Percentiles rank a stretch among this genome's conserved stretches.
Evolutionary conservation across 2,797 vertebrate genomes (phyloP).

Genomic region (Coracias cyanogaster): DNA sequence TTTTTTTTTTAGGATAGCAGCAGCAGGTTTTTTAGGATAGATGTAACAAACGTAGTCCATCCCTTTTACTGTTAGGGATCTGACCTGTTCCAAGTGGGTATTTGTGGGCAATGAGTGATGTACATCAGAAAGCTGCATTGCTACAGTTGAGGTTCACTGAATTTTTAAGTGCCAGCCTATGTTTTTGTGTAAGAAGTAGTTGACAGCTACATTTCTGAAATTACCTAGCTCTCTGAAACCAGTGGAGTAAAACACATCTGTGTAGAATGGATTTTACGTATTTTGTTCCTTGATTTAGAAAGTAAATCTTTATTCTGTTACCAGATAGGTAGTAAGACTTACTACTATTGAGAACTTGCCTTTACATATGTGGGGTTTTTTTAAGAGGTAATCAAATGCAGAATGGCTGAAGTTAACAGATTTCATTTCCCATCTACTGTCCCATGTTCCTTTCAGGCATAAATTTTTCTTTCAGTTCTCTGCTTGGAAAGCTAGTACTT

Average conservation of each 20-base stretch:
- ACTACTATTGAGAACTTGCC: background rate
- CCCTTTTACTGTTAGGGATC: background rate
- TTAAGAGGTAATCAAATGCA: background rate
- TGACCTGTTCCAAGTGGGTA: background rate
- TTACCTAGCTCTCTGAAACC: background rate
- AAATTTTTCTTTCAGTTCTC: background rate
- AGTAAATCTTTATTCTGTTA: background rate
- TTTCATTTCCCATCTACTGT: background rate
- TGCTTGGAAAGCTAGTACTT: background rate
- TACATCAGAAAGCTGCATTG: background rate
- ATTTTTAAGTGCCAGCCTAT: background rate
- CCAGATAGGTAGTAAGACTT: background rate
- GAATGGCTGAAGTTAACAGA: background rate
- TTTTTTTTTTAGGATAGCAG: background rate
- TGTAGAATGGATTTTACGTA: fast-evolving
- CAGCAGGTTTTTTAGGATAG: too few species aligned
- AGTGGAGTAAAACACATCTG: background rate
- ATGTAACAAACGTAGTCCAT: background rate
- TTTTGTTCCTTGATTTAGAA: background rate
- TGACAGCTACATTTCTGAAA: background rate
- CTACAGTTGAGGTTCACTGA: background rate
- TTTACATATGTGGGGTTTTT: background rate
- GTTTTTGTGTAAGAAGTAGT: background rate
- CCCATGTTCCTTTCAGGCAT: background rate
- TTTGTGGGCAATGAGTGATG: background rate